Conservation (phyloP, 2,113 vertebrate species). For the Scytalopus superciliaris region DNA sequence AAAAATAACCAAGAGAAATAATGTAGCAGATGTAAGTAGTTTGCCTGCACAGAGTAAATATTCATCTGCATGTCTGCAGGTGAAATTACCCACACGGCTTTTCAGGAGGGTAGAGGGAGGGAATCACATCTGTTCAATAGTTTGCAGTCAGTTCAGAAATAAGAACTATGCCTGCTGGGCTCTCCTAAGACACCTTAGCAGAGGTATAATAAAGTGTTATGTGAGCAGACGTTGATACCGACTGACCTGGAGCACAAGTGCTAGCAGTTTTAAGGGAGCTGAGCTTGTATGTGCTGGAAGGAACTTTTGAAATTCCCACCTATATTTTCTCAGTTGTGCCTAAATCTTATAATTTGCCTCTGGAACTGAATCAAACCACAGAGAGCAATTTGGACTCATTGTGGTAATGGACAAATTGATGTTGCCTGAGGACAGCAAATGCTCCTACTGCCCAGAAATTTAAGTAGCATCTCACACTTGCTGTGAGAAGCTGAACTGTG, state of each 20-base stretch:
- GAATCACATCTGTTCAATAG: slow-evolving; percentile 27
- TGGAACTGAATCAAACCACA: slow-evolving; percentile 38
- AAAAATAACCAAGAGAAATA: background rate
- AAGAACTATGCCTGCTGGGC: slow-evolving; percentile 43
- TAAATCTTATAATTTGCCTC: slow-evolving; percentile 42
- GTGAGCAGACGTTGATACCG: background rate
- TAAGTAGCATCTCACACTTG: slow-evolving; percentile 5
- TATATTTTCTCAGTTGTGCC: slow-evolving; percentile 24
- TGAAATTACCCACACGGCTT: background rate
- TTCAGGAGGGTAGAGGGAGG: background rate
- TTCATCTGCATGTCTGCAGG: slow-evolving; percentile 1
- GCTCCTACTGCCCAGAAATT: slow-evolving; percentile 24
- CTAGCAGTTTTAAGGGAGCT: background rate
- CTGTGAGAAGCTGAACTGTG: slow-evolving; percentile 25
- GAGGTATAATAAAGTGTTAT: slow-evolving; percentile 15
- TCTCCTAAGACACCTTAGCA: background rate
- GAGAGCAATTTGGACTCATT: slow-evolving; percentile 30
- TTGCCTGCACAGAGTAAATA: background rate
- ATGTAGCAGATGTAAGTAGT: background rate
- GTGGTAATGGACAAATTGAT: slow-evolving; percentile 42
- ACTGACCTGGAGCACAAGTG: slow-evolving; percentile 13
- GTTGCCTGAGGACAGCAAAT: slow-evolving; percentile 47
- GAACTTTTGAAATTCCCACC: slow-evolving; percentile 30
- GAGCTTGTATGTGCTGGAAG: background rate
- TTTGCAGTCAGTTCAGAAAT: slow-evolving; percentile 38